phyloP scores from a whole-genome alignment of 2,113 vertebrate species.

The Sturnus vulgaris region DNA sequence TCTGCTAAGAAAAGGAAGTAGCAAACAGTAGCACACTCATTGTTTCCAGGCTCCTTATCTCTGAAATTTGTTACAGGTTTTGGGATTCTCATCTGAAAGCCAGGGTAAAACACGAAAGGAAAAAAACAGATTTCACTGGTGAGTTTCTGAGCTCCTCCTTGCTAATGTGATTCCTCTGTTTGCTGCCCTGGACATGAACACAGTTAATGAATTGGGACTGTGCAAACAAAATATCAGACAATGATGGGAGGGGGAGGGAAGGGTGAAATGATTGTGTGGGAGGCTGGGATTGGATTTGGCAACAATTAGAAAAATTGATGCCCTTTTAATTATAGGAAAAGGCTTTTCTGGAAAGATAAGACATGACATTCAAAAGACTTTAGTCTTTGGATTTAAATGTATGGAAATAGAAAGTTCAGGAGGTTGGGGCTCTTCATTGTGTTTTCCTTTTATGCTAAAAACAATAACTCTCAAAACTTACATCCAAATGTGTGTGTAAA shows the following conservation, averaged over 20 bases:
- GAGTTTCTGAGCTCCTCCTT: neutral
- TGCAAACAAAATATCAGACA: slow-evolving; percentile 52
- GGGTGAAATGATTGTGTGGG: neutral
- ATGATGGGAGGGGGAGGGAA: neutral
- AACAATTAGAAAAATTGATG: slow-evolving; percentile 23
- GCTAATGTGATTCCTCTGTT: neutral
- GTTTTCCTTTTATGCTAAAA: neutral
- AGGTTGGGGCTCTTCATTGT: neutral
- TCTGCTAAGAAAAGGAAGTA: neutral
- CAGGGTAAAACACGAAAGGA: neutral
- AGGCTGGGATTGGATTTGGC: neutral
- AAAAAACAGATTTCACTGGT: neutral
- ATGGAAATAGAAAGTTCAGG: neutral
- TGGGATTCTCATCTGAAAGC: neutral
- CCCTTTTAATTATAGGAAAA: slow-evolving; percentile 36
- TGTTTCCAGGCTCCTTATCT: neutral
- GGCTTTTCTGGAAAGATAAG: slow-evolving; percentile 19
- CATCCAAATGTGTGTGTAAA: neutral
- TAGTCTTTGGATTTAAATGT: neutral
- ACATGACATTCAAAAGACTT: neutral
- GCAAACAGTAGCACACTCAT: neutral
- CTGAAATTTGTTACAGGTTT: neutral
- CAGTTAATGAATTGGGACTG: slow-evolving; percentile 44
- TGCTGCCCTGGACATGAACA: neutral
- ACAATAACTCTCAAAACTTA: neutral